Base-by-base conservation (phyloP, 2,888 invertebrate genomes). In the Helicoverpa assulta region DNA sequence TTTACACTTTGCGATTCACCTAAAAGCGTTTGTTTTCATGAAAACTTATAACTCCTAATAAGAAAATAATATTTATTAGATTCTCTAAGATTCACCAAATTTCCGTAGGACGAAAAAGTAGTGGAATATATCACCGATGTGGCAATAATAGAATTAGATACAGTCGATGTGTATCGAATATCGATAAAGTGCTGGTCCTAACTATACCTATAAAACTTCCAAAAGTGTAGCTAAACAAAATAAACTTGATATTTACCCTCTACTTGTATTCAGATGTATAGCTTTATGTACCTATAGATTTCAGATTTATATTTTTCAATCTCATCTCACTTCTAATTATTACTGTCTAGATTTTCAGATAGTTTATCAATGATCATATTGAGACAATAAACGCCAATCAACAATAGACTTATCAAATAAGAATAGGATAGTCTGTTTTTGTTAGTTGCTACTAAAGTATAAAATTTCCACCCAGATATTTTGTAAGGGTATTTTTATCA, bases 111-210 rank as follows among this genome's bases (percentile, higher is more conserved):
- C 52, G 64, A 12, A 0, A 64, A 37, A 53, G 1, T 37, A 16
- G 10, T 37, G 43, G 19, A 10, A 26, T 29, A 57, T 4, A 37
- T n/a, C n/a, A 14, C 37, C 57, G 5, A 57, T 37, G 16, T 47
- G 52, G 26, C 53, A 72, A 57, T 57, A 57, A 72, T 26, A 65
- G 26, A 64, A 57, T 53, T 54, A 50, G 57, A 47, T 65, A 53
- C 21, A 29, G 12, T 37, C 53, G 10, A 47, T 52, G 37, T 71
- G 4, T 26, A 37, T 14, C 51, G 43, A 56, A 47, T 26, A 57
- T 71, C 37, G 56, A 70, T 70, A 26, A 43, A 16, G 43, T 71
- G 7, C 21, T 65, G 26, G 18, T 6, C 19, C 50, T 12, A 21
- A 21, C 10, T 40, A 14, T 2, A 62, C 8, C 37, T n/a, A 50